Percentiles rank a stretch among this genome's conserved stretches.
These are phyloP conservation scores for Perodicticus potto DNA, from an alignment of 2,797 vertebrate species.

Conservation along the genomic window DNA sequence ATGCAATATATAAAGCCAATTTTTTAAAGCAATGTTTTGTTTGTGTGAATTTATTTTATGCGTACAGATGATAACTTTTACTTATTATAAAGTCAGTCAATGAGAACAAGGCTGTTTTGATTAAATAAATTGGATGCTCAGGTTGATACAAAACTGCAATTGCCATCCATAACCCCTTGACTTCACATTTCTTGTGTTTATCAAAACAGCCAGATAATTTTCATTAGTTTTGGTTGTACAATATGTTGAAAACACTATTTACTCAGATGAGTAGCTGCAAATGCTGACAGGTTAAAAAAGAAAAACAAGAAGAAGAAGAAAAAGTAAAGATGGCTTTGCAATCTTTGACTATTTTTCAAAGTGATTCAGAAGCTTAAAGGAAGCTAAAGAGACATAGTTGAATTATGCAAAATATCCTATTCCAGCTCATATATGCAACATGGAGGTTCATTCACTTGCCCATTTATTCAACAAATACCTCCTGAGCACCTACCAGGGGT, in stretches of 20 bases:
- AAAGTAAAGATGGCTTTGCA: slow-evolving; percentile 19
- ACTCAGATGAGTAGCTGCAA: slow-evolving; percentile 54
- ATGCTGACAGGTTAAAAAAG: neutral
- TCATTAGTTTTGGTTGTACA: slow-evolving; percentile 66
- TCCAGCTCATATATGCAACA: neutral
- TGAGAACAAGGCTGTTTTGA: slow-evolving; percentile 76
- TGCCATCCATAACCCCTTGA: slow-evolving; percentile 50
- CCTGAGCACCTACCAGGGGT: neutral
- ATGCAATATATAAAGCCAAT: neutral
- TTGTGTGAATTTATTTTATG: slow-evolving; percentile 57
- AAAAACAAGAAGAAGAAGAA: neutral
- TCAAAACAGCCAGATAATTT: slow-evolving; percentile 73
- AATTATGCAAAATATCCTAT: neutral
- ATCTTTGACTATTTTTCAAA: slow-evolving; percentile 56
- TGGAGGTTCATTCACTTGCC: neutral
- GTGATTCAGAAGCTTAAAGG: slow-evolving; percentile 20
- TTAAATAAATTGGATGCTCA: slow-evolving; percentile 70
- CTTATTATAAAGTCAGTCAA: slow-evolving; percentile 73
- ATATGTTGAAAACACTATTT: slow-evolving; percentile 61
- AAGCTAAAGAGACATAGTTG: neutral
- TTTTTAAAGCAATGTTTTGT: slow-evolving; percentile 40
- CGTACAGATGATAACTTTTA: slow-evolving; percentile 58
- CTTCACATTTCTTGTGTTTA: slow-evolving; percentile 69
- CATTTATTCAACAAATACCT: neutral
- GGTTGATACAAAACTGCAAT: slow-evolving; percentile 64